Evolutionary conservation across 1,140 invertebrate genomes (phyloP).

Genomic region (Argopecten irradians): DNA sequence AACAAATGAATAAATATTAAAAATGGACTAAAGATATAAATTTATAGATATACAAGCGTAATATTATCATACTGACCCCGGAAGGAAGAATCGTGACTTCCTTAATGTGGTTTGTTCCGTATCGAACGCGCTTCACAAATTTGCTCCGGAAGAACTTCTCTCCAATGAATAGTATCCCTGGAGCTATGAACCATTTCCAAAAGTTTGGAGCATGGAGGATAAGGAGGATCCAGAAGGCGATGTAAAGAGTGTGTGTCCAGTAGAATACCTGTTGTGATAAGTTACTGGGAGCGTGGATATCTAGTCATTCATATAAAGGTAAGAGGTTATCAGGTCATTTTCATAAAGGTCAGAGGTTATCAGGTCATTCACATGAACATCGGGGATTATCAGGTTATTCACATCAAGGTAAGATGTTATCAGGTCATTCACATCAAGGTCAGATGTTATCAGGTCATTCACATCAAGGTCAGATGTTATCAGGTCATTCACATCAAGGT

Average conservation of each 20-base stretch:
- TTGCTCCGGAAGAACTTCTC: slow-evolving; percentile 82
- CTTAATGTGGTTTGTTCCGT: slow-evolving; percentile 60
- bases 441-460: too few species aligned
- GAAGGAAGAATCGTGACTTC: slow-evolving; percentile 61
- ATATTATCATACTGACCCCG: slow-evolving; percentile 45
- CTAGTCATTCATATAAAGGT: neutral
- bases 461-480: too few species aligned
- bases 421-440: too few species aligned
- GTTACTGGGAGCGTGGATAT: neutral
- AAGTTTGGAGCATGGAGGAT: slow-evolving; percentile 94
- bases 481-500: too few species aligned
- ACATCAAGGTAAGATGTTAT: too few species aligned
- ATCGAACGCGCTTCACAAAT: slow-evolving; percentile 45
- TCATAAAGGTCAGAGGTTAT: neutral
- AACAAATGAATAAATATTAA: neutral
- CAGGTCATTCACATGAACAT: too few species aligned
- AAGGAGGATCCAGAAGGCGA: slow-evolving; percentile 91
- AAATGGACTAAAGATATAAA: neutral
- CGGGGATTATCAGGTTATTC: neutral
- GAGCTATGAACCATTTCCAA: slow-evolving; percentile 96
- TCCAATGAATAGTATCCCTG: slow-evolving; percentile 87
- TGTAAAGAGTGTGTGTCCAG: slow-evolving; percentile 94
- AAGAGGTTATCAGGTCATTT: neutral
- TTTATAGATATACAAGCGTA: neutral
- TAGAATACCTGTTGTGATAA: slow-evolving; percentile 88